A percentile compares a stretch with the other conserved stretches of the same genome.
Evolutionary conservation across 37 sponge, comb jelly and placozoan species (phyloP).

Genomic region (Tethya wilhelma): DNA sequence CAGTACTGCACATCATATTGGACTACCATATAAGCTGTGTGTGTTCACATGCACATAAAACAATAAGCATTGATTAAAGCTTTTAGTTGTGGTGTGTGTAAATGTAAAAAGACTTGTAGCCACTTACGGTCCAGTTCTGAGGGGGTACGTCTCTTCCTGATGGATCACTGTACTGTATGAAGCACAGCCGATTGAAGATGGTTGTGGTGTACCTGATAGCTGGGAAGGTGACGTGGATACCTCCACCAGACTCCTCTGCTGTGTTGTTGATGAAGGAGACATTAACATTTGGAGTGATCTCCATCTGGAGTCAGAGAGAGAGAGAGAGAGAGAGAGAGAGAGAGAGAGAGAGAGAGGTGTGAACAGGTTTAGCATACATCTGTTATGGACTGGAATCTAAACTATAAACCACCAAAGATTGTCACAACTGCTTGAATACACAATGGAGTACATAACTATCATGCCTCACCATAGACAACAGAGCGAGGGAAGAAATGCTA

Average conservation of each 20-base stretch:
- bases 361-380: neutral
- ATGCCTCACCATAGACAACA: too few relatives aligned
- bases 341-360: neutral
- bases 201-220: slow-evolving; percentile 73
- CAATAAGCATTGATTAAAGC: neutral
- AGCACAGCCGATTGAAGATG: slow-evolving; percentile 80
- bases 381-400: neutral
- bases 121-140: slow-evolving; percentile 63
- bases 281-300: slow-evolving; percentile 33
- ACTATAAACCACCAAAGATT: neutral
- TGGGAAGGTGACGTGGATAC: slow-evolving; percentile 75
- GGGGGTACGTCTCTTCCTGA: slow-evolving; percentile 56
- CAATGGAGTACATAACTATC: too few relatives aligned
- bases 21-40: neutral
- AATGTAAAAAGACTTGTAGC: too few relatives aligned
- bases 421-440: neutral
- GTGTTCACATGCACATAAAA: neutral
- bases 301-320: slow-evolving; percentile 28
- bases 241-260: slow-evolving; percentile 70
- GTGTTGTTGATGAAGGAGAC: slow-evolving; percentile 57
- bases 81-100: too few relatives aligned
- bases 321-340: neutral
- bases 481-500: too few relatives aligned
- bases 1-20: too few relatives aligned
- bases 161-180: slow-evolving; percentile 65